Base-by-base conservation (phyloP, 2,797 vertebrate species). In the Coccyzus lansbergi region DNA sequence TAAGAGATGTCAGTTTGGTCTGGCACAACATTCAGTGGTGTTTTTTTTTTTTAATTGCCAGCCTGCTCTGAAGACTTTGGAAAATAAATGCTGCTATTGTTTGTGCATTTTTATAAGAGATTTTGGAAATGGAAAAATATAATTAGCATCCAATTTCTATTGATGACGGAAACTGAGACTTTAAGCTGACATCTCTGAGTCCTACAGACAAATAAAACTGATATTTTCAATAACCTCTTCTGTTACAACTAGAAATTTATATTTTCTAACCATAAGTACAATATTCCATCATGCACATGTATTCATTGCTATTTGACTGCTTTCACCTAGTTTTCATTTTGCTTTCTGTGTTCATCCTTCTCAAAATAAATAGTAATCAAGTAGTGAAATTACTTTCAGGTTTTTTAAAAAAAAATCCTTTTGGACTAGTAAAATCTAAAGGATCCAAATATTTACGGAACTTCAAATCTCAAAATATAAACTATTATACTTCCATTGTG, bases 401-500 rank as follows among this genome's bases (percentile, higher is more conserved):
- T 34, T 90, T 60, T 60, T 44, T 87, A 94, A 94, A 81, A 83
- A 77, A 40, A 51, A 15, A 68, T 69, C 10, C 21, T 42, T 53
- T 86, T 36, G 86, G 53, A 85, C 10, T 22, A 70, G 36, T 91
- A 42, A 75, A 63, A 79, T 59, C 46, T 67, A 29, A 48, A 44
- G 77, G 70, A 95, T 25, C 44, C 36, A 95, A 95, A 86, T 81
- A 86, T 65, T 82, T 90, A 38, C n/a, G 67, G 65, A 88, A 93
- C 71, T 84, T 78, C 71, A 87, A 29, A 21, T 70, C 93, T 86
- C 52, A 94, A 97, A 95, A 88, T 46, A 62, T 3, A 78, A 67
- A 69, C 15, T n/a, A 53, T 21, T 63, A 26, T 9, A n/a, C 64
- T 68, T 77, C 71, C 31, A 67, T 8, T 34, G 56, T 83, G n/a